Base-by-base conservation (phyloP, 2,888 invertebrate species). In the Euplexia lucipara region DNA sequence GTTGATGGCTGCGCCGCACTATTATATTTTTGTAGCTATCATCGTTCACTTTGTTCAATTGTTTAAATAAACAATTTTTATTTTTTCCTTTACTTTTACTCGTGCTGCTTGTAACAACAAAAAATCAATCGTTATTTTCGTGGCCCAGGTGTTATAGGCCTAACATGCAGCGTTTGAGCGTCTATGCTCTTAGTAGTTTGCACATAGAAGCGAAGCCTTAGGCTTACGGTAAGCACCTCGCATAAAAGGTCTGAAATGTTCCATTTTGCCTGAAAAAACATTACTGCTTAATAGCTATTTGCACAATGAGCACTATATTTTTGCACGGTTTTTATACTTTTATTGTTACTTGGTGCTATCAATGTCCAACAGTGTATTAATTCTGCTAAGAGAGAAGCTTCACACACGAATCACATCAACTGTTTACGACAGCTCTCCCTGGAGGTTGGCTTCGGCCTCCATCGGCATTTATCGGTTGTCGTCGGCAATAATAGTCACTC, bases 111-210 rank as follows among this genome's bases (percentile, higher is more conserved):
- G 12, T 9, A 10, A 2, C 8, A 7, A 18, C 22, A 59, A 22
- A 20, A 8, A 9, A 4, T 26, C 2, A 26, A n/a, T 0, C 2
- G 7, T 0, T 34, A 12, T 12, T 26, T 56, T 68, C 10, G 8
- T 68, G 57, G 34, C 62, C 61, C 22, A 26, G 2, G 0, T 14
- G 14, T 41, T 45, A 34, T n/a, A n/a, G 71, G 41, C n/a, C 39
- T 26, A 34, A 64, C 41, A 56, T 39, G 34, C 44, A 57, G 39
- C 73, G 54, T 77, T 73, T 77, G 78, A 59, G 54, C 42, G 51
- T 42, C 51, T 49, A 18, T 41, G 67, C 41, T 47, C 53, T 41
- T 49, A 75, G 35, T 51, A 53, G 52, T 63, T 37, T 20, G 49
- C 77, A 44, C 44, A 63, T 44, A 53, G n/a, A 14, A 41, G 62